Percentiles rank a stretch among this genome's conserved stretches.
Evolutionary conservation across 2,113 vertebrate species (phyloP).

Genomic region (Hippolais icterina): DNA sequence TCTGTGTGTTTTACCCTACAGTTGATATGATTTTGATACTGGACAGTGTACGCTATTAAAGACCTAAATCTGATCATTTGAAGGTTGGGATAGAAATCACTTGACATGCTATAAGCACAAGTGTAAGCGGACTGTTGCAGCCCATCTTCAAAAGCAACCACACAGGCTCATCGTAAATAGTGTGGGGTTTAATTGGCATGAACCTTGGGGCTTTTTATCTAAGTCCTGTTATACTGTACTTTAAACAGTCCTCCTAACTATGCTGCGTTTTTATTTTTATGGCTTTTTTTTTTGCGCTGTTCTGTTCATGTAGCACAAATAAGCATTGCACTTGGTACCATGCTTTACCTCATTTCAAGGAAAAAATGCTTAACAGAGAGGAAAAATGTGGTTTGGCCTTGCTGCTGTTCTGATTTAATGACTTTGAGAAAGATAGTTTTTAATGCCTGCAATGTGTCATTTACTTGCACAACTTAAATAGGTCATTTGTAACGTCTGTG

Average conservation of each 20-base stretch:
- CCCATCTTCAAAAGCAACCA: slow-evolving; percentile 55
- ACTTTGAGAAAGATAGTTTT: slow-evolving; percentile 75
- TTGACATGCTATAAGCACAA: slow-evolving; percentile 62
- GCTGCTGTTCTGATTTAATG: slow-evolving; percentile 86
- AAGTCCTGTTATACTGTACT: slow-evolving; percentile 52
- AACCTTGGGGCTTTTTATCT: slow-evolving; percentile 30
- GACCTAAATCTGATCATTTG: slow-evolving; percentile 58
- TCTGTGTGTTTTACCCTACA: slow-evolving; percentile 48
- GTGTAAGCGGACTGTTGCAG: slow-evolving; percentile 52
- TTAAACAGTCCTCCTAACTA: slow-evolving; percentile 72
- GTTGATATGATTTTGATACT: slow-evolving; percentile 35
- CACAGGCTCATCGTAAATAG: slow-evolving; percentile 24
- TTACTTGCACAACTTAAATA: slow-evolving; percentile 75
- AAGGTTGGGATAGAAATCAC: slow-evolving; percentile 68
- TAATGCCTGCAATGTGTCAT: slow-evolving; percentile 75
- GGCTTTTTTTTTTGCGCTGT: slow-evolving; percentile 71
- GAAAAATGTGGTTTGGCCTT: slow-evolving; percentile 82
- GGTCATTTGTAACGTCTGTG: slow-evolving; percentile 74
- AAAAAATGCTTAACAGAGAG: slow-evolving; percentile 78
- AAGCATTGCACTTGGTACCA: slow-evolving; percentile 91
- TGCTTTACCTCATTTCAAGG: slow-evolving; percentile 94
- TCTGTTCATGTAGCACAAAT: slow-evolving; percentile 90
- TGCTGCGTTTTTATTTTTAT: slow-evolving; percentile 74
- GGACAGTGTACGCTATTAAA: slow-evolving; percentile 39
- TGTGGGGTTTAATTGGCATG: slow-evolving; percentile 62